Base-by-base conservation (phyloP, 2,113 vertebrate species). In the Xiphorhynchus elegans region DNA sequence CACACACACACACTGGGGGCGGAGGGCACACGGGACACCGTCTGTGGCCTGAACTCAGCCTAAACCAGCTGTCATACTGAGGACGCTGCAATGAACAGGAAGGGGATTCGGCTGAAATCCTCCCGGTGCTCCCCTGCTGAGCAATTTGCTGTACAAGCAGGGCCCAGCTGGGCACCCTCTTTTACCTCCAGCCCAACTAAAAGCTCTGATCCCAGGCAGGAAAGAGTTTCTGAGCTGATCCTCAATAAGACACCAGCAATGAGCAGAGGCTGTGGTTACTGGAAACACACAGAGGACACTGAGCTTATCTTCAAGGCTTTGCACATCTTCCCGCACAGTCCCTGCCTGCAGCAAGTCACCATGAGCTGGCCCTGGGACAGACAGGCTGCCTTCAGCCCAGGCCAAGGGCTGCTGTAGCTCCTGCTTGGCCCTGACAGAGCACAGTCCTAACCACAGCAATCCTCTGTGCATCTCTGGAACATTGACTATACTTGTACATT, bases 301-400 rank as follows among this genome's bases (percentile, higher is more conserved):
- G 17, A 66, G 35, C 39, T 64, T 33, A 13, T 58, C 20, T 33
- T 35, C 58, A 13, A 53, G 55, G 53, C 24, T 59, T 24, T 44
- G 10, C 4, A 1, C 47, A 4, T 9, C 17, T 28, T 39, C 37
- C 11, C 9, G 3, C 9, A 4, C 16, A 10, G 49, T 6, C 25
- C 35, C 28, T 24, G 25, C 9, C 29, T 12, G 4, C 16, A 69
- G 8, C 17, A 18, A 5, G 1, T 8, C 60, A 15, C 37, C 0
- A 3, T 16, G 10, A 37, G 12, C 0, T 3, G 23, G 47, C 24
- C 37, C 5, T 2, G 0, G 9, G 74, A 13, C 74, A 47, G 31
- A 3, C 1, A 0, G 50, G 4, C 0, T 1, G n/a, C 42, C 50
- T 39, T 42, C 1, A 0, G n/a, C 13, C 20, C 24, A 4, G 11